Conservation (phyloP, 1,140 invertebrate genomes). For the Thalassaphorura encarpata region DNA sequence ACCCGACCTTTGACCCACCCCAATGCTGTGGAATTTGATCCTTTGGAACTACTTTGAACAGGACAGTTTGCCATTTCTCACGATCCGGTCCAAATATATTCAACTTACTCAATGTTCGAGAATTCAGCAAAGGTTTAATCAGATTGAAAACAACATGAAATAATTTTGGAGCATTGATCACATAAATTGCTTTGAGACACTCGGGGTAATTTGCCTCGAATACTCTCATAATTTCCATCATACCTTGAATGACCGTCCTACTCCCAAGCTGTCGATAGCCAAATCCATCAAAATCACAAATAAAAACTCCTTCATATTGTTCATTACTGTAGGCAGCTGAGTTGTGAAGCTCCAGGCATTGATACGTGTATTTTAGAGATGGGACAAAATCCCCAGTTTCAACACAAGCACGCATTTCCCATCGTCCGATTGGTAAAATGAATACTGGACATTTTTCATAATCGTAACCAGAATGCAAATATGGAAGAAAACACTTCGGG, state of each 20-base stretch:
- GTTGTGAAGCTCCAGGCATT: slow-evolving; percentile 9
- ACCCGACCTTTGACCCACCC: slow-evolving; percentile 3
- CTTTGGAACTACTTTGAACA: not conserved
- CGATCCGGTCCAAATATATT: slow-evolving; percentile 1
- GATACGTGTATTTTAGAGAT: slow-evolving; percentile 8
- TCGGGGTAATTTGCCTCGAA: slow-evolving; percentile 24
- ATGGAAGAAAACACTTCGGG: slow-evolving; percentile 15
- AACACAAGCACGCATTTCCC: slow-evolving; percentile 10
- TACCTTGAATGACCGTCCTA: slow-evolving; percentile 14
- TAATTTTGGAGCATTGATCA: slow-evolving; percentile 13
- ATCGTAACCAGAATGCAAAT: slow-evolving; percentile 9
- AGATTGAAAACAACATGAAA: slow-evolving; percentile 9
- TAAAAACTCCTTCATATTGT: slow-evolving; percentile 15
- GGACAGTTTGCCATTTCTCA: not conserved
- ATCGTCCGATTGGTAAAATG: slow-evolving; percentile 11
- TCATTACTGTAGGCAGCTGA: not conserved
- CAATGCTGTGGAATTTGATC: slow-evolving; percentile 3
- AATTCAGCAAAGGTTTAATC: slow-evolving; percentile 11
- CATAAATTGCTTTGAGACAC: slow-evolving; percentile 14
- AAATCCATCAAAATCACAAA: slow-evolving; percentile 22
- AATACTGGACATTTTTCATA: slow-evolving; percentile 7
- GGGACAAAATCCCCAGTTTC: slow-evolving; percentile 19
- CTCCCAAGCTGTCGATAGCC: slow-evolving; percentile 16
- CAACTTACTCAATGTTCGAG: not conserved
- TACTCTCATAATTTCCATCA: slow-evolving; percentile 13